Conservation (phyloP, 2,113 vertebrate genomes). For the Etheostoma spectabile region DNA sequence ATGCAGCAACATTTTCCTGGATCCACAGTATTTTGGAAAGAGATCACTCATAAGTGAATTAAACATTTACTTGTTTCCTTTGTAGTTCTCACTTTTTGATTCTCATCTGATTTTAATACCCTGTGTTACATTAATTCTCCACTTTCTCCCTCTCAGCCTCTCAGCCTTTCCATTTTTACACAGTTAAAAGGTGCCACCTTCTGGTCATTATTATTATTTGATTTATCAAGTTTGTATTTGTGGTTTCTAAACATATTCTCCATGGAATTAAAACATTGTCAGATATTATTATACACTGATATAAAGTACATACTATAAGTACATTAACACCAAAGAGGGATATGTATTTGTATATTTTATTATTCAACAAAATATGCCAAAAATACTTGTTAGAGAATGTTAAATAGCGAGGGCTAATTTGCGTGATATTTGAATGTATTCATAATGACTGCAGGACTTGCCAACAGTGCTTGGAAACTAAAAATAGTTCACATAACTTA, state of each 20-base stretch:
- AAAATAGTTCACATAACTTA: neutral
- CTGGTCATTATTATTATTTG: conserved; percentile 13
- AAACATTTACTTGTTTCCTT: neutral
- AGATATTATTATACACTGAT: neutral
- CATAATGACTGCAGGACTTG: neutral
- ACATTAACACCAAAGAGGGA: neutral
- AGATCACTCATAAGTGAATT: neutral
- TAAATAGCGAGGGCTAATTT: neutral
- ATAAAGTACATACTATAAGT: neutral
- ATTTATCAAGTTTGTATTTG: neutral
- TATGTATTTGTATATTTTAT: neutral
- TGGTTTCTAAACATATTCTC: neutral
- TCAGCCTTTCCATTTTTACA: neutral
- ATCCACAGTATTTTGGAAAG: neutral
- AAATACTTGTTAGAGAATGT: neutral
- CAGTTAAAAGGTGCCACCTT: conserved; percentile 40
- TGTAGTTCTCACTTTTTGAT: neutral
- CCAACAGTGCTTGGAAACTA: neutral
- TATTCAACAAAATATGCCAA: neutral
- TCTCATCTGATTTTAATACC: neutral
- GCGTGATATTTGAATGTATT: neutral
- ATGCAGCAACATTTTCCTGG: neutral
- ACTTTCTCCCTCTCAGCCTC: neutral
- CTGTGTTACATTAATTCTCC: neutral
- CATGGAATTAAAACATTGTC: neutral